phyloP scores from a whole-genome alignment of 2,113 vertebrate species.

The Cairina moschata region DNA sequence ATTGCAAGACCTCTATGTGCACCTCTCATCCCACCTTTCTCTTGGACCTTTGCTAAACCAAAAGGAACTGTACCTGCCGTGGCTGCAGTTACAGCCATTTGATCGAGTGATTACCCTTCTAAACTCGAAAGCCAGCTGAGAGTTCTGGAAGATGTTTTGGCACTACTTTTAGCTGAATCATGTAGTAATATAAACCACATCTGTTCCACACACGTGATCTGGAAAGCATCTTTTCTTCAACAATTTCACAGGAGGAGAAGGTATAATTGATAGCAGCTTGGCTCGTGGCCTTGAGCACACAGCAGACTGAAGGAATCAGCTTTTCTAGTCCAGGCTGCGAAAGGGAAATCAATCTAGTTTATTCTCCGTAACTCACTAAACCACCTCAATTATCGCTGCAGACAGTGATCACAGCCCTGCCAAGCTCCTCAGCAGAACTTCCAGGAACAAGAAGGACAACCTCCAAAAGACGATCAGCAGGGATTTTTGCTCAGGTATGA shows the following conservation, averaged over 20 bases:
- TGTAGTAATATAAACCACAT: constrained; percentile 26
- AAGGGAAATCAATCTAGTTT: constrained; percentile 16
- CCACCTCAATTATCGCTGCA: not conserved
- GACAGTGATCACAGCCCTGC: not conserved
- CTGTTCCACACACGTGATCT: constrained; percentile 21
- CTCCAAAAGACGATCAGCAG: not conserved
- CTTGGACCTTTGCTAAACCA: not conserved
- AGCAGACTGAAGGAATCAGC: not conserved
- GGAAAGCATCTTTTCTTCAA: constrained; percentile 40
- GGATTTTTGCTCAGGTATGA: not conserved
- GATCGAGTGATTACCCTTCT: not conserved
- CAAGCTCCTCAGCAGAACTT: constrained; percentile 7
- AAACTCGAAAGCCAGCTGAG: not conserved
- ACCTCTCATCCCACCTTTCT: not conserved
- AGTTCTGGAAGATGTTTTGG: constrained; percentile 10
- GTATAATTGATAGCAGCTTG: constrained; percentile 13
- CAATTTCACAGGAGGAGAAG: constrained; percentile 38
- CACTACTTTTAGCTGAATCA: constrained; percentile 42
- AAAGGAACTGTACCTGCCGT: not conserved
- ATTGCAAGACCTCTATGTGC: not conserved
- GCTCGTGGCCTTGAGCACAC: not conserved
- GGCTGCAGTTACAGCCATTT: not conserved
- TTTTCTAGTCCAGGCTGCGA: not conserved
- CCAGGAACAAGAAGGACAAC: not conserved
- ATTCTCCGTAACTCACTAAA: not conserved